Base-by-base conservation (phyloP, 2,113 vertebrate genomes). In the Spea multiplicata region DNA sequence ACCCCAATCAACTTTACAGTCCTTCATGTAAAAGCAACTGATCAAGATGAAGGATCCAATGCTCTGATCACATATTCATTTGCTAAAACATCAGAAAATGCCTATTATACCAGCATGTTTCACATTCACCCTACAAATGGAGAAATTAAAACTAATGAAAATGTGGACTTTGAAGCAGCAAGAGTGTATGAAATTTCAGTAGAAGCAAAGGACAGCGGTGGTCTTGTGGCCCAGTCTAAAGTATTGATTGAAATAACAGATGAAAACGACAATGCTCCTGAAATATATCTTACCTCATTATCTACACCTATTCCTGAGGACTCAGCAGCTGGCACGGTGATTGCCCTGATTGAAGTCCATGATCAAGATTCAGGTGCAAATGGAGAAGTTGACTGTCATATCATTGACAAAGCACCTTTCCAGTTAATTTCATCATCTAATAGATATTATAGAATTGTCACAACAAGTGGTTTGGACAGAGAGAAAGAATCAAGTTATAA, bases 161-260 rank as follows among this genome's bases (percentile, higher is more conserved):
- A 16, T 0, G 71, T 95, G 44, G 92, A 97, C 83, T 97, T 90
- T 3, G 94, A 98, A 88, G 88, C 88, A 71, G 9, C 5, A 0
- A 95, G 86, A 73, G 83, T 86, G 8, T 93, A 92, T 2, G 92
- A 93, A 72, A 74, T 89, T 0, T 86, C 30, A 17, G 69, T 96
- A 6, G 87, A 94, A 80, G 93, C 92, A 0, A 92, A 84, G 65
- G 95, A 96, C 5, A 89, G 89, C 1, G 93, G 93, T 0, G 93
- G 93, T 0, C 47, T 94, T n/a, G 57, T 81, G 1, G 86, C 90
- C 0, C 88, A 94, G 0, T 86, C 88, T 57, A 94, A 95, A 76
- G 86, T 95, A 3, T 64, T 91, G 0, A 77, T 97, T 69, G 90
- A 95, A 1, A 84, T 97, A 44, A 71, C 55, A 55, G 93, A 95